phyloP scores from a whole-genome alignment of 2,797 vertebrate genomes.

The Petrocephalus schoutedeni region DNA sequence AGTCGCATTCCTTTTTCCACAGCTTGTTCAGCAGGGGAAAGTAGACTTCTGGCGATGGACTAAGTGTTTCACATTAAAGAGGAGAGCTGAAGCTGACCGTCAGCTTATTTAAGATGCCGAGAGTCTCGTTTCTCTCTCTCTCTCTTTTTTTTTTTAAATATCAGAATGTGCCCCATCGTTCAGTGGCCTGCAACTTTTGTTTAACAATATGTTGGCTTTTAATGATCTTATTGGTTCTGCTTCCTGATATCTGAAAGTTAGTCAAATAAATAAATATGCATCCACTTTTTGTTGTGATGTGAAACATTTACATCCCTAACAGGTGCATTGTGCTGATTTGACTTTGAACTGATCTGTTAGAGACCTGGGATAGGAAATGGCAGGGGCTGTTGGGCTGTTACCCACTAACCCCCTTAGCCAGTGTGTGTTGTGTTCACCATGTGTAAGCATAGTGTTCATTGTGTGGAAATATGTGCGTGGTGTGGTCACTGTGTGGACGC shows the following conservation, averaged over 20 bases:
- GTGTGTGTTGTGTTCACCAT: not conserved
- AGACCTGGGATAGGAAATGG: not conserved
- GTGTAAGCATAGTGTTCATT: not conserved
- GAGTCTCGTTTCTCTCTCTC: constrained; percentile 34
- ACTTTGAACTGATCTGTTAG: not conserved
- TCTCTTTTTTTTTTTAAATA: constrained; percentile 49
- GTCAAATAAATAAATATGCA: not conserved
- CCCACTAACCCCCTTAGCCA: not conserved
- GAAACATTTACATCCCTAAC: not conserved
- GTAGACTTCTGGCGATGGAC: constrained; percentile 40
- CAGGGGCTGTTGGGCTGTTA: not conserved
- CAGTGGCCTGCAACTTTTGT: constrained; percentile 38
- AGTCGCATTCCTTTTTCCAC: constrained; percentile 53
- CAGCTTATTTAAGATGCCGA: constrained; percentile 39
- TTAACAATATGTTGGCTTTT: constrained; percentile 37
- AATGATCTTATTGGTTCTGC: constrained; percentile 25
- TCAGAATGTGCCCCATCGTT: constrained; percentile 40
- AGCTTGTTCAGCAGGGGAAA: constrained; percentile 48
- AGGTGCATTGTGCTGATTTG: not conserved
- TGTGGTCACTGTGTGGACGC: not conserved
- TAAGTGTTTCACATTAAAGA: constrained; percentile 41
- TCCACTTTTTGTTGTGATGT: not conserved
- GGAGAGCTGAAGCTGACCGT: constrained; percentile 39
- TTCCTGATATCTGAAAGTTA: constrained; percentile 36
- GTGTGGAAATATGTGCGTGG: not conserved